These are phyloP conservation scores for Cranoglanis bouderius DNA, from an alignment of 2,113 vertebrate genomes.

Conservation along the genomic window DNA sequence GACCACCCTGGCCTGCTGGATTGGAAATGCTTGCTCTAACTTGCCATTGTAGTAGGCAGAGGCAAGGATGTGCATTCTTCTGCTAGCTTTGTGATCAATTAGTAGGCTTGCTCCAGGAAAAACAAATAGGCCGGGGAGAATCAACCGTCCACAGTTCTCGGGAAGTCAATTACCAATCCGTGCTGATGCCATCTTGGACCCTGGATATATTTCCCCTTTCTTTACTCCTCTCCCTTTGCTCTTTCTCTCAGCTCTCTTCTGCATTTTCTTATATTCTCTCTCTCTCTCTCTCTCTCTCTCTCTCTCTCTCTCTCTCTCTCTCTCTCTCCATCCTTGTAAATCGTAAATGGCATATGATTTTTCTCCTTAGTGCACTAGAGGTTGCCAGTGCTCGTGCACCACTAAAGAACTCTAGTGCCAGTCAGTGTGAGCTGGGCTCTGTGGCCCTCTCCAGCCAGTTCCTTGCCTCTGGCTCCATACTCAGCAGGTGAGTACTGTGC, in stretches of 20 bases:
- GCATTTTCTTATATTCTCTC: background rate
- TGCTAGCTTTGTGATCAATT: background rate
- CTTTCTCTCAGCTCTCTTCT: background rate
- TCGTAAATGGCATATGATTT: constrained; percentile 81
- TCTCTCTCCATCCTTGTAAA: constrained; percentile 57
- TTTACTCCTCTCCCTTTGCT: background rate
- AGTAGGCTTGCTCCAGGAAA: background rate
- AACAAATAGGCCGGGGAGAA: background rate
- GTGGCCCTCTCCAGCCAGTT: constrained; percentile 77
- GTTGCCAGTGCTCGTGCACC: constrained; percentile 83
- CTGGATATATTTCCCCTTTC: constrained; percentile 12
- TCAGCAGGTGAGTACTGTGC: constrained; percentile 81
- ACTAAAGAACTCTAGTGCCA: constrained; percentile 81
- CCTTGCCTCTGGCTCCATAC: constrained; percentile 80
- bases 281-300: constrained; percentile 40
- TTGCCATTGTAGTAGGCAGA: background rate
- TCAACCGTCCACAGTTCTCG: background rate
- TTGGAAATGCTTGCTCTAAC: background rate
- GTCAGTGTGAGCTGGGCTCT: constrained; percentile 85
- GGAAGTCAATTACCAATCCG: background rate
- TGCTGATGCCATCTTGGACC: background rate
- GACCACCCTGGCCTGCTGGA: background rate
- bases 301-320: constrained; percentile 27
- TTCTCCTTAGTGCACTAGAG: constrained; percentile 87
- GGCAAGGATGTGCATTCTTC: background rate